Conservation (phyloP, 2,888 invertebrate species). For the Antheraea yamamai region DNA sequence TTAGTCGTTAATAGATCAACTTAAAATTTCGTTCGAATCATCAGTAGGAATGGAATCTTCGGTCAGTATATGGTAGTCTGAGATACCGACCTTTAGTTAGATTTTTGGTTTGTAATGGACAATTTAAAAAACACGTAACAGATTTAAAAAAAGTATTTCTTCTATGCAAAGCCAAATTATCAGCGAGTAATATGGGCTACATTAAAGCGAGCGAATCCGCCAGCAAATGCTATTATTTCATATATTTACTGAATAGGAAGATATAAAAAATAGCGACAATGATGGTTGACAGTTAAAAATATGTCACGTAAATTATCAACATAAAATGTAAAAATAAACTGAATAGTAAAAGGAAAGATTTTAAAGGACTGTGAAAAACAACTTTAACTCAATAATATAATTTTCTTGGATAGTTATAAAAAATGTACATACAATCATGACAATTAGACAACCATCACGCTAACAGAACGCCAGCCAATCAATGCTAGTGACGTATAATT, state of each 20-base stretch:
- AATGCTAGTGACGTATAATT: neutral
- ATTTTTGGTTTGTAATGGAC: too few species aligned
- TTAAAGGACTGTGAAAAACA: neutral
- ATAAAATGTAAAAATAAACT: neutral
- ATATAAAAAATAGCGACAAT: neutral
- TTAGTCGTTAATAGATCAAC: neutral
- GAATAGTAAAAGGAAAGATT: neutral
- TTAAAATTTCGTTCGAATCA: neutral
- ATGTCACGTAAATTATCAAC: neutral
- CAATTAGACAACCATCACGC: neutral
- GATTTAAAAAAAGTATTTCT: too few species aligned
- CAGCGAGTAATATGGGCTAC: too few species aligned
- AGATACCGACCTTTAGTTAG: too few species aligned
- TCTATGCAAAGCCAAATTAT: too few species aligned
- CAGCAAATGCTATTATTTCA: too few species aligned
- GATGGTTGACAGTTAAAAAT: neutral
- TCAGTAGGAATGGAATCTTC: neutral
- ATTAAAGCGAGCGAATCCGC: too few species aligned
- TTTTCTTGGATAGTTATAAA: neutral
- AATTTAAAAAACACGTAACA: too few species aligned
- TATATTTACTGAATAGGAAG: too few species aligned
- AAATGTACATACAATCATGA: neutral
- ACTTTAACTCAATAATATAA: neutral
- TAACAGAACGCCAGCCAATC: neutral
- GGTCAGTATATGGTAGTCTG: neutral